A percentile compares a stretch with the other conserved stretches of the same genome.
These are phyloP conservation scores for Atherinomorus stipes DNA, from an alignment of 2,113 vertebrate species.

Conservation along the genomic window DNA sequence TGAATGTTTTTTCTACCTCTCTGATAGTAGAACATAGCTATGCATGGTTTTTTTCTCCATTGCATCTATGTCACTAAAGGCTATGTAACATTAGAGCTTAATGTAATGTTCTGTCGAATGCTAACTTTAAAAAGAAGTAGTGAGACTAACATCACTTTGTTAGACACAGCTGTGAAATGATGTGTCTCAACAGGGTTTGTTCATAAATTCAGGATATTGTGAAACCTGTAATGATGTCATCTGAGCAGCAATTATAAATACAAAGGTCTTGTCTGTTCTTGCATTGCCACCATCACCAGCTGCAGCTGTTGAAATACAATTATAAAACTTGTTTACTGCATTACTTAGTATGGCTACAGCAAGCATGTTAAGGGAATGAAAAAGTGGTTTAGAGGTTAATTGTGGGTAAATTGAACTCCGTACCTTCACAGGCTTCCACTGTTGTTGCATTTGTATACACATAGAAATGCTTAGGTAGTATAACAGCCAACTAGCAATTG, in stretches of 20 bases:
- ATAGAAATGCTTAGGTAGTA: no score
- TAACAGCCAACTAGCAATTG: no score
- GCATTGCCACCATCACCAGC: constrained; percentile 24
- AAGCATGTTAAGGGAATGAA: not conserved
- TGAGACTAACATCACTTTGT: not conserved
- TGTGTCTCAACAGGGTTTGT: constrained; percentile 14
- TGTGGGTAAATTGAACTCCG: no score
- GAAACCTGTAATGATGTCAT: constrained; percentile 46
- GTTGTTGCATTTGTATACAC: no score
- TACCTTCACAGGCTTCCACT: no score
- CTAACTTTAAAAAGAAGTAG: not conserved
- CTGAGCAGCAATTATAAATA: not conserved
- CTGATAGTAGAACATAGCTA: not conserved
- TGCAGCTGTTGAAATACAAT: not conserved
- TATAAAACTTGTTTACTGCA: not conserved
- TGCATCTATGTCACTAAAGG: not conserved
- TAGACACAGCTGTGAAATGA: constrained; percentile 3
- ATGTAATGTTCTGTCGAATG: not conserved
- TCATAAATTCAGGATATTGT: constrained; percentile 41
- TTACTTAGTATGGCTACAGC: not conserved
- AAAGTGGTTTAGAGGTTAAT: not conserved
- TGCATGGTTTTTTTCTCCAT: not conserved
- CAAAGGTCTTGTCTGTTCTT: constrained; percentile 58
- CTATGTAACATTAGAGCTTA: not conserved
- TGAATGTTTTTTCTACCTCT: not conserved